Conservation (phyloP, 2,888 invertebrate species). For the Meta bourneti region DNA sequence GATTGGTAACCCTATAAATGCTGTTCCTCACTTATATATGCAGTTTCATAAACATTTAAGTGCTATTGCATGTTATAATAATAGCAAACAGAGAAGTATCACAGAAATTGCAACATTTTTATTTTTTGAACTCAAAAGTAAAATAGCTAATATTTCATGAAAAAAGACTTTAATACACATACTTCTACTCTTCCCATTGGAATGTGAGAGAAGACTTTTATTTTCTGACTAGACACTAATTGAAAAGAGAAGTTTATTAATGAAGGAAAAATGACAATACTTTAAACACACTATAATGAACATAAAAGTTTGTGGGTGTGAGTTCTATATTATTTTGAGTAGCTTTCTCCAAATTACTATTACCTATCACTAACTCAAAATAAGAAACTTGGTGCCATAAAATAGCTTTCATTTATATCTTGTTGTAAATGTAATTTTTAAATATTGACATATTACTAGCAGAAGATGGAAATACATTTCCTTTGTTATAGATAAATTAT, state of each 20-base stretch:
- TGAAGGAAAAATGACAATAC: not conserved
- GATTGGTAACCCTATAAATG: not conserved
- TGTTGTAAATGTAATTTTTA: too few species aligned
- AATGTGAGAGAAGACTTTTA: constrained; percentile 80
- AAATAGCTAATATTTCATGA: not conserved
- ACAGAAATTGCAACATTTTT: too few species aligned
- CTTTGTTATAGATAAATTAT: too few species aligned
- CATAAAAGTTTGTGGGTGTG: not conserved
- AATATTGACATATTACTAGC: too few species aligned
- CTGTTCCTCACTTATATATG: not conserved
- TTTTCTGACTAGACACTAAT: constrained; percentile 74
- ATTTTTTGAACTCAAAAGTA: too few species aligned
- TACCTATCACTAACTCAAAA: not conserved
- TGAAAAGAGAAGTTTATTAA: constrained; percentile 1
- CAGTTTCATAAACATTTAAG: not conserved
- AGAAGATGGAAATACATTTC: too few species aligned
- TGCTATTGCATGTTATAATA: too few species aligned
- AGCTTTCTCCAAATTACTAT: not conserved
- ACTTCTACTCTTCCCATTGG: constrained; percentile 80
- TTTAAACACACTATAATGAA: not conserved
- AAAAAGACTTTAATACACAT: constrained; percentile 53
- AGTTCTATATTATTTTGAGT: not conserved
- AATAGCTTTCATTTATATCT: too few species aligned
- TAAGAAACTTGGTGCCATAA: too few species aligned
- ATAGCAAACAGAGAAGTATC: not conserved